Conservation (phyloP, 2,797 vertebrate genomes). For the Siniperca undulata region DNA sequence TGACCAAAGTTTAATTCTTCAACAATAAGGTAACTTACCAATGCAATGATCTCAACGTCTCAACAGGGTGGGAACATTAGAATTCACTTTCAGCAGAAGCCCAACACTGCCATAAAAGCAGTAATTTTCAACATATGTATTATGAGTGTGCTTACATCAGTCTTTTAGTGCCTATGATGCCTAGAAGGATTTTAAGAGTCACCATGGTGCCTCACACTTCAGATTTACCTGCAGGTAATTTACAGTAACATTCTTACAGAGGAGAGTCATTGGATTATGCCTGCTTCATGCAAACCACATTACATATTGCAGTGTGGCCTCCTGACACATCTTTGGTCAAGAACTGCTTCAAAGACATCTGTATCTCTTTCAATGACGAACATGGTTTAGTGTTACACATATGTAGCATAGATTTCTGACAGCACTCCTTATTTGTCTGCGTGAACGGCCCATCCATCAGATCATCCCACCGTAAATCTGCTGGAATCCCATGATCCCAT, state of each 20-base stretch:
- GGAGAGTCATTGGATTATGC: background rate
- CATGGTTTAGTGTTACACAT: conserved; percentile 43
- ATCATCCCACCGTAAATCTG: conserved; percentile 46
- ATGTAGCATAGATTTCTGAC: conserved; percentile 16
- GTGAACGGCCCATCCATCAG: conserved; percentile 19
- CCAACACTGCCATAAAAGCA: background rate
- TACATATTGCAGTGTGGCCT: background rate
- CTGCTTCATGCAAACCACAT: background rate
- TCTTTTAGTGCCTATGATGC: background rate
- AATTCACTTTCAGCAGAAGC: background rate
- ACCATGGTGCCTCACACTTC: background rate
- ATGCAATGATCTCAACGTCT: background rate
- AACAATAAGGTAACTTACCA: background rate
- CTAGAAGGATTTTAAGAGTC: background rate
- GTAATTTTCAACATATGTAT: background rate
- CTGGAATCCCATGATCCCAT: conserved; percentile 67
- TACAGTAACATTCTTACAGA: conserved; percentile 2
- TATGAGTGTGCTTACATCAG: background rate
- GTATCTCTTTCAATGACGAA: conserved; percentile 29
- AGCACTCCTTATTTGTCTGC: conserved; percentile 60
- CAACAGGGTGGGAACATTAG: background rate
- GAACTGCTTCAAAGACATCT: conserved; percentile 16
- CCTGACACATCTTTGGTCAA: conserved; percentile 38
- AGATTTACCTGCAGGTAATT: background rate
- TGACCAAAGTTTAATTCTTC: background rate